Evolutionary conservation across 2,888 invertebrate genomes (phyloP).

Genomic region (Tipula confusa): DNA sequence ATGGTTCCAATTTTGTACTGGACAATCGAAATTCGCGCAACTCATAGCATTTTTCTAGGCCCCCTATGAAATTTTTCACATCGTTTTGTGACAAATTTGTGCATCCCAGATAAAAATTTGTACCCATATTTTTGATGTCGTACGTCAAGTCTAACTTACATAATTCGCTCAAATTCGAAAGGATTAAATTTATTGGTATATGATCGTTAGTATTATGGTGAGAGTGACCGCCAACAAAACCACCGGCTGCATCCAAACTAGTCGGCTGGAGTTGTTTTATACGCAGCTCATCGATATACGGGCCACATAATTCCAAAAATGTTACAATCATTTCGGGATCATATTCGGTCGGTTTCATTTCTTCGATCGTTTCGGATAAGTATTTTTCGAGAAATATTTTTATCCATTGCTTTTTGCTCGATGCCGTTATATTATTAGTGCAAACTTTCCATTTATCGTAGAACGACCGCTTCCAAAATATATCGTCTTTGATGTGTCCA

Average conservation of each 20-base stretch:
- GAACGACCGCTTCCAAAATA: conserved; percentile 47
- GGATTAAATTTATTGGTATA: conserved; percentile 49
- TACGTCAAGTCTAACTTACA: conserved; percentile 46
- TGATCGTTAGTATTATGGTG: conserved; percentile 43
- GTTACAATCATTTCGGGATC: conserved; percentile 44
- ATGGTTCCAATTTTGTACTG: conserved; percentile 45
- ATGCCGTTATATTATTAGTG: conserved; percentile 35
- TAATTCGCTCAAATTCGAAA: conserved; percentile 47
- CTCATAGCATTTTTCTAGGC: conserved; percentile 46
- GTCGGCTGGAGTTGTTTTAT: conserved; percentile 46
- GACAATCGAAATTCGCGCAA: conserved; percentile 46
- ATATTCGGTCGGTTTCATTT: conserved; percentile 45
- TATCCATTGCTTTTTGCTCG: conserved; percentile 42
- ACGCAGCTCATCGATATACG: conserved; percentile 46
- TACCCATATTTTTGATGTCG: conserved; percentile 46
- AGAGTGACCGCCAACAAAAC: neutral
- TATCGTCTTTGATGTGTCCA: conserved; percentile 45
- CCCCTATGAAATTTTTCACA: conserved; percentile 42
- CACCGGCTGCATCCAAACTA: conserved; percentile 39
- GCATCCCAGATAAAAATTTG: conserved; percentile 47
- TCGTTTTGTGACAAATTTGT: conserved; percentile 46
- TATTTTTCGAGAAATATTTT: conserved; percentile 50
- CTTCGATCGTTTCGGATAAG: conserved; percentile 48
- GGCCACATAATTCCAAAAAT: conserved; percentile 46
- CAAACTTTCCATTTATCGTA: conserved; percentile 43